phyloP scores from a whole-genome alignment of 2,113 vertebrate genomes.

The Erythrolamprus reginae region DNA sequence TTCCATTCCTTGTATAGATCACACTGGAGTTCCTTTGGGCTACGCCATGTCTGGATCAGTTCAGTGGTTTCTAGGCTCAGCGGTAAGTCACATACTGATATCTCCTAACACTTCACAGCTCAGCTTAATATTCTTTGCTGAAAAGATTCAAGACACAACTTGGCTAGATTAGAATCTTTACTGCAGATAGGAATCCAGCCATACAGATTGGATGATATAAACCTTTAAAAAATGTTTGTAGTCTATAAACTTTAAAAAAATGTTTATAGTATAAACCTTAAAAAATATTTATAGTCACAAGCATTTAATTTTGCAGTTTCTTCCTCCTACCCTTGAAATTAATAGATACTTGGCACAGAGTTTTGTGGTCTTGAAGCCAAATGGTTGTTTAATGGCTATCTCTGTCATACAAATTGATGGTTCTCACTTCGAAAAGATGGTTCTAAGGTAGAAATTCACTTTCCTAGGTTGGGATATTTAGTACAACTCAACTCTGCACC shows the following conservation, averaged over 20 bases:
- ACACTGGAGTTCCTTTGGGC: background rate
- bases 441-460: background rate
- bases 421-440: background rate
- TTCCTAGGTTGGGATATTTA: background rate
- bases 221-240: no score
- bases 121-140: background rate
- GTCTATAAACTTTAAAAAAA: background rate
- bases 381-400: background rate
- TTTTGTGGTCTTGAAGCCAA: background rate
- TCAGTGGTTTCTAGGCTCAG: background rate
- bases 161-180: background rate
- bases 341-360: background rate
- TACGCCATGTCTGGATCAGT: background rate
- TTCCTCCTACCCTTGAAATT: background rate
- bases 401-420: background rate
- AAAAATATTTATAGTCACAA: background rate
- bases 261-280: background rate
- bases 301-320: background rate
- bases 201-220: background rate
- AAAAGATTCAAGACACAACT: background rate
- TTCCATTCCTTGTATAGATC: background rate
- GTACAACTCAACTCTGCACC: background rate
- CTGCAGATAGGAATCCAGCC: background rate
- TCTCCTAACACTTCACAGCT: background rate
- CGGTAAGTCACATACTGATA: background rate